phyloP scores from a whole-genome alignment of 1,140 invertebrate species.

The Portunus trituberculatus region DNA sequence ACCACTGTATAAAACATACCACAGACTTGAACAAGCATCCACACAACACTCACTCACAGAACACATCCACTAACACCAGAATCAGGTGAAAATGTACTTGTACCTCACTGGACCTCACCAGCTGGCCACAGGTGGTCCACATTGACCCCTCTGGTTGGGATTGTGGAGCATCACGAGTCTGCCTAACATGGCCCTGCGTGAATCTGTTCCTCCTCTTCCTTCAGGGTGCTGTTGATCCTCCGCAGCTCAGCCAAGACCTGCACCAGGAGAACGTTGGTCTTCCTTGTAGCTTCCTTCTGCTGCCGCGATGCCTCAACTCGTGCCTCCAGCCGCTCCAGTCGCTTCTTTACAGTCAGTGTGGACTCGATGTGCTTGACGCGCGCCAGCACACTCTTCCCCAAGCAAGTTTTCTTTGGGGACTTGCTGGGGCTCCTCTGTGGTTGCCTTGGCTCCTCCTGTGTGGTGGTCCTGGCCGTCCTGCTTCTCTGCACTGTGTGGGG shows the following conservation, averaged over 20 bases:
- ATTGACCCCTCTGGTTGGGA: too few relatives aligned
- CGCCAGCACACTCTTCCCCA: not conserved
- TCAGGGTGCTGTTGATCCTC: slow-evolving; percentile 44
- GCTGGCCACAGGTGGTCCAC: too few relatives aligned
- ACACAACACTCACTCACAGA: too few relatives aligned
- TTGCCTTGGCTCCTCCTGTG: not conserved
- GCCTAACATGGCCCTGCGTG: too few relatives aligned
- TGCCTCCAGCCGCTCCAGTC: slow-evolving; percentile 41
- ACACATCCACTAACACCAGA: too few relatives aligned
- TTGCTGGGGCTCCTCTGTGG: not conserved
- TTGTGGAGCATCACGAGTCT: too few relatives aligned
- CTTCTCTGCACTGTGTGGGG: too few relatives aligned
- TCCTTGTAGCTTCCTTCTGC: slow-evolving; percentile 12
- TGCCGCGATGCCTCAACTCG: not conserved
- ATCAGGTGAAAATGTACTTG: too few relatives aligned
- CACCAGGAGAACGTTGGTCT: slow-evolving; percentile 30
- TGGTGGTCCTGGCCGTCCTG: not conserved
- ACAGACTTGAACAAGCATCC: too few relatives aligned
- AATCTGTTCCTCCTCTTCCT: not conserved
- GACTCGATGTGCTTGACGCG: slow-evolving; percentile 51
- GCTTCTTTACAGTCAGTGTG: not conserved
- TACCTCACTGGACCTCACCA: too few relatives aligned
- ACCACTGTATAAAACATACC: too few relatives aligned
- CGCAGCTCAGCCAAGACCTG: slow-evolving; percentile 43
- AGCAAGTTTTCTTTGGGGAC: not conserved